Evolutionary conservation across 2,113 vertebrate genomes (phyloP), one percentile per base, ranked within the genome.

Genomic region (Tricholaema leucomelas): DNA sequence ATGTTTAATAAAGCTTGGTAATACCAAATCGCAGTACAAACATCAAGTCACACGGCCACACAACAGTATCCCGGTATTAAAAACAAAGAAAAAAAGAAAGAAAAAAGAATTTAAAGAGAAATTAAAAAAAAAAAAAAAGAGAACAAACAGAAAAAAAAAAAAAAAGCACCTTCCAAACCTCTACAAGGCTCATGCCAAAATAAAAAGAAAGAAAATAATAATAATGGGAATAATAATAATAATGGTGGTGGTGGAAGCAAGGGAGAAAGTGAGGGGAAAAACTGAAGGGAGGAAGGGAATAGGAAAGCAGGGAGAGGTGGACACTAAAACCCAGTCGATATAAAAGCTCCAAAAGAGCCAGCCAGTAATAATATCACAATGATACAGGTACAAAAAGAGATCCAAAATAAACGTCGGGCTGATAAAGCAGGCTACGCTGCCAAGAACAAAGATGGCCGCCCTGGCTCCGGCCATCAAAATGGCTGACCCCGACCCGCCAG

Each of bases 1-100:
- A 98, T 97, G 97, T 99, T 99, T 99, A 99, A 99, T 99, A 99
- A 98, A 98, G 98, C 98, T 98, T 97, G 97, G 98, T 97, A 97
- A 97, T 97, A 98, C 98, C 98, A 99, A 99, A 99, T 98, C 64
- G 98, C 95, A 97, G 97, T 99, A 99, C 99, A 99, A 98, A 98
- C 98, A 99, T 98, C 97, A 97, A 98, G 97, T 98, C 98, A 98
- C 98, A 98, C 98, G 97, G 98, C 98, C 98, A 98, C 98, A 99
- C 97, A 97, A 98, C 97, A 97, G 94, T 97, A 97, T 97, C 97
- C 96, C 98, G 94, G 97, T 98, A 98, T 98, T 98, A 94, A 97
- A 94, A 76, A 97, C 93, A 11, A 31, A 16, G 10, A 4, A 6
- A 3, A 1, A 5, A 12, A 20, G 2, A 25, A 7, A 27, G 16